Conservation (phyloP, 2,888 invertebrate genomes). For the Euphydryas editha region DNA sequence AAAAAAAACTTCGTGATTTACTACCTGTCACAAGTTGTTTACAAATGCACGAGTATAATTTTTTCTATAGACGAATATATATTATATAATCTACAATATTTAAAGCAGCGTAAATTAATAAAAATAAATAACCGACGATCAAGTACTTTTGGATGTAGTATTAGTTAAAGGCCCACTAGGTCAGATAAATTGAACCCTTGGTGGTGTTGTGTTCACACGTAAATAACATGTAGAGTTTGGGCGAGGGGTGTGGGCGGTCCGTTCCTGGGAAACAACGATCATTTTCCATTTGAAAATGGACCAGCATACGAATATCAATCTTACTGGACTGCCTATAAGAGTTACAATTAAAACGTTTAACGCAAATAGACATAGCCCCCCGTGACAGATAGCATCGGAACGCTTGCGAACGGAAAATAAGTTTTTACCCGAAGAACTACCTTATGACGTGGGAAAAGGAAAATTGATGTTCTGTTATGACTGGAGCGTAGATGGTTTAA, state of each 20-base stretch:
- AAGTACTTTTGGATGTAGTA: constrained; percentile 74
- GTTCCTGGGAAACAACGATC: constrained; percentile 39
- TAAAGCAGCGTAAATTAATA: constrained; percentile 37
- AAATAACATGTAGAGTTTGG: constrained; percentile 81
- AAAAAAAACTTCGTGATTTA: too few relatives aligned
- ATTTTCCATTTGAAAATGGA: constrained; percentile 8
- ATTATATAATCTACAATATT: too few relatives aligned
- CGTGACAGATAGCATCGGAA: constrained; percentile 62
- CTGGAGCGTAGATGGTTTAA: constrained; percentile 50
- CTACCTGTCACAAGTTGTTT: too few relatives aligned
- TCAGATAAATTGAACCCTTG: constrained; percentile 83
- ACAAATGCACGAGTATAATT: too few relatives aligned
- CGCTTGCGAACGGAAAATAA: constrained; percentile 59
- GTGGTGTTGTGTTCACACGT: constrained; percentile 81
- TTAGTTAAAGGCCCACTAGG: constrained; percentile 82
- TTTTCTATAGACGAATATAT: too few relatives aligned
- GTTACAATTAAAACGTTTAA: constrained; percentile 15
- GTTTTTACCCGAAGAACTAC: constrained; percentile 54
- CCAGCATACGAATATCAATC: constrained; percentile 44
- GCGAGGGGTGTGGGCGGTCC: constrained; percentile 63
- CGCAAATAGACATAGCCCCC: constrained; percentile 44
- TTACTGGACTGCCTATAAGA: constrained; percentile 48
- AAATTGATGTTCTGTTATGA: constrained; percentile 44
- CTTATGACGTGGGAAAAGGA: constrained; percentile 55
- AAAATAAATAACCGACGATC: constrained; percentile 59